Base-by-base conservation (phyloP, 2,113 vertebrate species). In the Tympanuchus pallidicinctus region DNA sequence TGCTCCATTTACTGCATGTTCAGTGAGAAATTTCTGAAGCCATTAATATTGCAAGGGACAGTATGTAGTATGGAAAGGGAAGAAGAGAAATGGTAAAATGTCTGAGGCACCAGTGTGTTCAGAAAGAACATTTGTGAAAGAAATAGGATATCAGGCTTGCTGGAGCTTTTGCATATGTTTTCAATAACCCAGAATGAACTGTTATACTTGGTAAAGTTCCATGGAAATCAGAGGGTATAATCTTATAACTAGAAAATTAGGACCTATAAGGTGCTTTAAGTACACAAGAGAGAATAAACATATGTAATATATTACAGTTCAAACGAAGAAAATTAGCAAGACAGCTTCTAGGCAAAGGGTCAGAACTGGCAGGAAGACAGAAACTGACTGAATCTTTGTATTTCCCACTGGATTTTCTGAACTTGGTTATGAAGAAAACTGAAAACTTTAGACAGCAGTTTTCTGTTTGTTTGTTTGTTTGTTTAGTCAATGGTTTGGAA, bases 181-280 rank as follows among this genome's bases (percentile, higher is more conserved):
- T 52, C 75, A 82, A 57, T 84, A 81, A 88, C 36, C 78, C 75
- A 82, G 59, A 95, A 86, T 93, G 57, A 97, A 80, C 82, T 90
- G 77, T 91, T 89, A 21, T 64, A 24, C 64, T 92, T 97, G 85
- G 94, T 92, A 93, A 77, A 70, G 47, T 6, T 83, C 96, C 93
- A 95, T 19, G 38, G 75, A 95, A 96, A 95, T 94, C 81, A 93
- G 77, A 92, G 81, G 71, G 57, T 76, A 47, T 95, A 93, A 97
- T 94, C 76, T 91, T 94, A 82, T 96, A 97, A 84, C 85, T 88
- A 87, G 83, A 67, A 92, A 95, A 94, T 96, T 95, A 92, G 90
- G 89, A 96, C 88, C 71, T 90, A 83, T 95, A 86, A 96, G 95
- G 76, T 38, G 50, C 47, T 83, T 80, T 86, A 90, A 88, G 70